Evolutionary conservation across 1,140 invertebrate species (phyloP), one percentile per base, ranked within the genome.

Genomic region (Lepidostoma basale): DNA sequence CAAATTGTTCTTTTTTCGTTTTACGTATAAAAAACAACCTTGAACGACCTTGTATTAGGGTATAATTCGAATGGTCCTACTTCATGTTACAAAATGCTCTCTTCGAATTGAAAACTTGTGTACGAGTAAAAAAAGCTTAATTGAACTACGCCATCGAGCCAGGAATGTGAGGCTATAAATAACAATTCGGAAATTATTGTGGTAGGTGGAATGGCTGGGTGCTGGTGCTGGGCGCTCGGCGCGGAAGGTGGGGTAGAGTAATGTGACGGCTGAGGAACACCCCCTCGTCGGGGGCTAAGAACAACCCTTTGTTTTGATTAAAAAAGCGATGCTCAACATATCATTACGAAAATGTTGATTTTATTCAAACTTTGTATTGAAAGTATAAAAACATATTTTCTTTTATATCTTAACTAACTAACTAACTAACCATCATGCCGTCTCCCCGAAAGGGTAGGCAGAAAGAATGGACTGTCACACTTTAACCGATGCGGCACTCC

Each of bases 121-220:
- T 54, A 54, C 30, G 49, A 30, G 20, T 28, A 54, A 25, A 52
- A 54, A 54, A 28, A 54, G 33, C 25, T 54, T 54, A 54, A 54
- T 54, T 30, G 49, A 54, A 30, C 49, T 16, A 54, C 26, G 49
- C 68, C 28, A 69, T 69, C 63, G 60, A 26, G 12, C 10, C 20
- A 30, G 64, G 69, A 70, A 70, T 70, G 69, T 44, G 10, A 59
- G 59, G 44, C 45, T 56, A 67, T 70, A 70, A 70, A 70, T 70
- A 67, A 70, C 56, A 58, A 16, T 52, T 47, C 26, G 59, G 60
- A 70, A 62, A 70, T 70, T 63, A 63, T 62, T 62, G 52, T 70
- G 42, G 33, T 70, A 63, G 58, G 28, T 14, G 18, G 45, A 12
- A 36, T n/a, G 10, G 45, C 45, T 49, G 45, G n/a, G 18, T 23